Conservation (phyloP, 2,113 vertebrate species). For the Himantopus leucocephalus region DNA sequence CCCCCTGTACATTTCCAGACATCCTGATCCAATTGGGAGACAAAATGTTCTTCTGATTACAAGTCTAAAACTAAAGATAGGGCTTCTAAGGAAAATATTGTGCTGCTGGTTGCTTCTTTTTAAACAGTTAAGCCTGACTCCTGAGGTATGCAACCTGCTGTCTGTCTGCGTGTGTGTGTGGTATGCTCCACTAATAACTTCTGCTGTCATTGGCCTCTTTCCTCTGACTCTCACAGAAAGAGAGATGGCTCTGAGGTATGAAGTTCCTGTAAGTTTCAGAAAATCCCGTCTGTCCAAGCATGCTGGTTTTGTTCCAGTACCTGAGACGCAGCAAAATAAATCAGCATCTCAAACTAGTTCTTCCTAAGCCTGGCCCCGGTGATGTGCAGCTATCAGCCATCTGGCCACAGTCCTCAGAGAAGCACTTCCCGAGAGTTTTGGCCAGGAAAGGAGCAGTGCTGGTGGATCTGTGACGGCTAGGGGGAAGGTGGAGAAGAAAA, state of each 20-base stretch:
- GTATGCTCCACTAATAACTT: neutral
- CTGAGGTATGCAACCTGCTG: neutral
- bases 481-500: neutral
- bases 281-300: neutral
- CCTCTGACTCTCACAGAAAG: neutral
- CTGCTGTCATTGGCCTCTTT: neutral
- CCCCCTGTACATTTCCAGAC: neutral
- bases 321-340: neutral
- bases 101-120: neutral
- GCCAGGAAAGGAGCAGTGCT: neutral
- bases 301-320: neutral
- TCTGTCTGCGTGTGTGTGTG: neutral
- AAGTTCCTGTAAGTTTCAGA: neutral
- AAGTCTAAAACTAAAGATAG: conserved; percentile 58
- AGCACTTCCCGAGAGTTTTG: neutral
- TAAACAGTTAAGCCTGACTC: neutral
- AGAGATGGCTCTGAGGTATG: neutral
- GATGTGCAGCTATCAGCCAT: neutral
- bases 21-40: neutral
- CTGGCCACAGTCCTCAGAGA: neutral
- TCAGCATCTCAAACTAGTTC: neutral
- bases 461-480: neutral
- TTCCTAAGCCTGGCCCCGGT: neutral
- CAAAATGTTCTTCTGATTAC: conserved; percentile 46
- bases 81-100: conserved; percentile 31